Conservation (phyloP, 1,140 invertebrate genomes). For the Pristionchus pacificus region DNA sequence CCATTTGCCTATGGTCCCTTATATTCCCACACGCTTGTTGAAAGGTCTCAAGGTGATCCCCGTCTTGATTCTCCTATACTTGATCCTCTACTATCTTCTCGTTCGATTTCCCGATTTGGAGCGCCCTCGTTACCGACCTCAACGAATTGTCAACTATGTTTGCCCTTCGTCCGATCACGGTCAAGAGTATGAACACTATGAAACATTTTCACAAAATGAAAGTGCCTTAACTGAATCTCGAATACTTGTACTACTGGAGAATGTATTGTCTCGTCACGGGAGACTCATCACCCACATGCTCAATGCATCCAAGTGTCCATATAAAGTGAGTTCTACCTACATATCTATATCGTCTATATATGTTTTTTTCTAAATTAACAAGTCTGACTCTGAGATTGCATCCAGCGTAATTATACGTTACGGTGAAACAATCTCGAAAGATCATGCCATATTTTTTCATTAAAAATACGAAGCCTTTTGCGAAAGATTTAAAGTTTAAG, state of each 20-base stretch:
- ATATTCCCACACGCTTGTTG: not conserved
- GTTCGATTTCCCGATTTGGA: not conserved
- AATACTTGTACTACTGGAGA: slow-evolving; percentile 15
- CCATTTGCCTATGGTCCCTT: not conserved
- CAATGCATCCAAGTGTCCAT: not conserved
- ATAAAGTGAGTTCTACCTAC: not conserved
- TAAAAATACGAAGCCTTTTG: too few relatives aligned
- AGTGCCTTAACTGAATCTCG: slow-evolving; percentile 10
- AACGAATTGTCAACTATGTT: not conserved
- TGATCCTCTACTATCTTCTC: not conserved
- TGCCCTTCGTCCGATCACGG: not conserved
- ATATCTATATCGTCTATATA: not conserved
- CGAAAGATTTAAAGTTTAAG: too few relatives aligned
- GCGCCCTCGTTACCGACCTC: not conserved
- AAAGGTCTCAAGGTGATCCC: not conserved
- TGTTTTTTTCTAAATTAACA: slow-evolving; percentile 12
- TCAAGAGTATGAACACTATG: too few relatives aligned
- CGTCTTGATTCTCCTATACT: not conserved
- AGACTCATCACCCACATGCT: slow-evolving; percentile 9
- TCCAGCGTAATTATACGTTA: too few relatives aligned
- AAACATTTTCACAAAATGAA: not conserved
- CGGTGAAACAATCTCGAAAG: too few relatives aligned
- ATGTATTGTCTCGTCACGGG: slow-evolving; percentile 13
- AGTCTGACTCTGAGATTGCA: slow-evolving; percentile 13
- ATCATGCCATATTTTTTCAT: too few relatives aligned